Evolutionary conservation across 1,140 invertebrate species (phyloP).

Genomic region (Nephila pilipes): DNA sequence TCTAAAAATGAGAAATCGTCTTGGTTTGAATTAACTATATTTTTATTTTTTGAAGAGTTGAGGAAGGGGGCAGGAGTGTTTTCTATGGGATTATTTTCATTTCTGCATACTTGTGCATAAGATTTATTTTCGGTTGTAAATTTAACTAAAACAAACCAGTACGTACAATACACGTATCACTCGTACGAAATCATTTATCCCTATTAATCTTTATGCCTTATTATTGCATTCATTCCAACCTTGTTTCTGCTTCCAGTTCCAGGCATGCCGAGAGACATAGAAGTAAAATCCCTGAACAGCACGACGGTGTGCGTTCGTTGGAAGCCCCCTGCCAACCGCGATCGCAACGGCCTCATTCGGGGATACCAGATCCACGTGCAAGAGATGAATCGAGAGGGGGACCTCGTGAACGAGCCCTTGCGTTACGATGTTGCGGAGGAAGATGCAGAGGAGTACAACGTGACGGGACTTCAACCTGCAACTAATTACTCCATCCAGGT

Average conservation of each 20-base stretch:
- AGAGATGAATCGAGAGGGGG: slow-evolving; percentile 89
- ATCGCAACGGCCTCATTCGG: slow-evolving; percentile 96
- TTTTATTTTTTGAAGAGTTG: no score
- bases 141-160: no score
- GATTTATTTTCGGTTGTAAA: no score
- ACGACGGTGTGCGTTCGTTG: slow-evolving; percentile 95
- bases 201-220: no score
- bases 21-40: no score
- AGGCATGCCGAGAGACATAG: slow-evolving; percentile 95
- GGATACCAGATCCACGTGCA: slow-evolving; percentile 98
- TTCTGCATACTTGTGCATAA: no score
- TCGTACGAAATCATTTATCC: no score
- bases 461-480: slow-evolving; percentile 94
- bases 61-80: no score
- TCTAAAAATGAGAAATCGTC: no score
- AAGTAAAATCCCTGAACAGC: slow-evolving; percentile 92
- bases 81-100: no score
- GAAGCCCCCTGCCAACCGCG: slow-evolving; percentile 93
- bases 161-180: no score
- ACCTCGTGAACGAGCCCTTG: slow-evolving; percentile 79
- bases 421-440: slow-evolving; percentile 90
- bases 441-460: slow-evolving; percentile 89
- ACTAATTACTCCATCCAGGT: slow-evolving; percentile 92
- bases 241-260: slow-evolving; percentile 87
- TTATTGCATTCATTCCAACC: no score